These are phyloP conservation scores for Ramphastos sulfuratus DNA, from an alignment of 2,113 vertebrate species.

Conservation along the genomic window DNA sequence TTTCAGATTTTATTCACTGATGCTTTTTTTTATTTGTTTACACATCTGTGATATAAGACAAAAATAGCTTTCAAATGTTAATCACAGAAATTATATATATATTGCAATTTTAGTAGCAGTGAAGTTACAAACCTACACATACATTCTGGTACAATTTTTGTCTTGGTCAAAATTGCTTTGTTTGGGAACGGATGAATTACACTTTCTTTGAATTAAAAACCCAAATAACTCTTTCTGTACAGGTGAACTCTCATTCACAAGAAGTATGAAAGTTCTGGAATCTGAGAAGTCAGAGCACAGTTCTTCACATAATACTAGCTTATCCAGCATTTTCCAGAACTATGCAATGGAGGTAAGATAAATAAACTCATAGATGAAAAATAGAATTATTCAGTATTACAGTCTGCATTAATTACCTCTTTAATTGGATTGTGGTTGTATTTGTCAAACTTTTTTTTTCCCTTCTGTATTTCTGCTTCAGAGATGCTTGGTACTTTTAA, in stretches of 20 bases:
- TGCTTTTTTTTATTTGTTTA: not conserved
- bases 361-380: not conserved
- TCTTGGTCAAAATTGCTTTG: not conserved
- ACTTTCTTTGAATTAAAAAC: not conserved
- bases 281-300: conserved; percentile 87
- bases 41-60: not conserved
- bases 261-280: conserved; percentile 79
- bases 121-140: not conserved
- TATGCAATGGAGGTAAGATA: conserved; percentile 90
- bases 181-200: not conserved
- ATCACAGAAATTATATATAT: not conserved
- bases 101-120: not conserved
- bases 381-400: not conserved
- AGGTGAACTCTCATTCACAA: conserved; percentile 78
- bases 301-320: conserved; percentile 90
- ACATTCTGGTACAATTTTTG: not conserved
- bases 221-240: not conserved
- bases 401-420: not conserved
- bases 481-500: not conserved
- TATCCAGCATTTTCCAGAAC: conserved; percentile 96
- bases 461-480: not conserved
- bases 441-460: not conserved
- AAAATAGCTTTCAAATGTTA: not conserved
- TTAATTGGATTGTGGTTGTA: not conserved
- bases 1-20: not conserved